Percentiles rank a stretch among this genome's conserved stretches.
Conservation (phyloP, 2,113 vertebrate species). For the Pomatorhinus ruficollis region DNA sequence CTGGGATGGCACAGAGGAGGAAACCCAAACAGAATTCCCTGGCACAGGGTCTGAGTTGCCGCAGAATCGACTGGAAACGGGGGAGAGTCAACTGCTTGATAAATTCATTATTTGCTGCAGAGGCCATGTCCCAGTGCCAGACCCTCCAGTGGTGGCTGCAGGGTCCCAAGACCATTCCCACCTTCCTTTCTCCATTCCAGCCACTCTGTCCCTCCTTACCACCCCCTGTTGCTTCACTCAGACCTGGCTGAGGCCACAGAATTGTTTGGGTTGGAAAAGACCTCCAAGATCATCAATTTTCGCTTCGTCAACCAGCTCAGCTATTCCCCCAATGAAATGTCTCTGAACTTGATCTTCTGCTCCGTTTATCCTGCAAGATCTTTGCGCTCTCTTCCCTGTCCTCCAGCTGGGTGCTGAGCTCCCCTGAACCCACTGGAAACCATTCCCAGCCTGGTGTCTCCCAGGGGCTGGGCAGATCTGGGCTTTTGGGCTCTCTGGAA, state of each 20-base stretch:
- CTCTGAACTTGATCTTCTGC: background rate
- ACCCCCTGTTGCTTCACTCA: background rate
- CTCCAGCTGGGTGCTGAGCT: background rate
- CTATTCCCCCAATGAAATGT: rapidly evolving
- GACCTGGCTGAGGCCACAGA: background rate
- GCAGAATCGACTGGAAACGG: rapidly evolving
- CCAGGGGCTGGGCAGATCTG: rapidly evolving
- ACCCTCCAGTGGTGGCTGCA: background rate
- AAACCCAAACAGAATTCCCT: background rate
- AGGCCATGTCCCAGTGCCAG: background rate
- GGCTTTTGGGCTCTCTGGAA: background rate
- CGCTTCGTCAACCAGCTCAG: background rate
- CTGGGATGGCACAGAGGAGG: background rate
- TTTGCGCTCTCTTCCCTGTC: background rate
- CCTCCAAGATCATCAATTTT: background rate
- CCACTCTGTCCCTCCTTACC: rapidly evolving
- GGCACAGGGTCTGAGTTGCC: background rate
- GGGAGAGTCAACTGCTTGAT: background rate
- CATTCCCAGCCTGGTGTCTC: background rate
- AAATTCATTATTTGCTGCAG: background rate
- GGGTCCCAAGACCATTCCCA: background rate
- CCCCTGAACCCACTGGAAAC: background rate
- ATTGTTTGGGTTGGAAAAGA: background rate
- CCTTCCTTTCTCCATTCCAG: background rate
- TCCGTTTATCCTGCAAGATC: background rate